Percentiles rank a stretch among this genome's conserved stretches.
phyloP scores from a whole-genome alignment of 2,797 vertebrate species.

The Sebastes kiyomatsui region DNA sequence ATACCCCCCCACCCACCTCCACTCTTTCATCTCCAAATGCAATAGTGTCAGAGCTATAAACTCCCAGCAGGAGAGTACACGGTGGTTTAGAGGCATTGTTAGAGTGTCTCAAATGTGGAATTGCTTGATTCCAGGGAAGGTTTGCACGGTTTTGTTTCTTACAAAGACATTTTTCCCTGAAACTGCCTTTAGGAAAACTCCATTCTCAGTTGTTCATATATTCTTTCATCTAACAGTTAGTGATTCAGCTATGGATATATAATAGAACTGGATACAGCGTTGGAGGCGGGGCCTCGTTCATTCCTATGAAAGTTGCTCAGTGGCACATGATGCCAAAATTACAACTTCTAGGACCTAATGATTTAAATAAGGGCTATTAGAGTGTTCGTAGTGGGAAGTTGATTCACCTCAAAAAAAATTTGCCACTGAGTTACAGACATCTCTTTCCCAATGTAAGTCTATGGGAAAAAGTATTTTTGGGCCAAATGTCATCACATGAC shows the following conservation, averaged over 20 bases:
- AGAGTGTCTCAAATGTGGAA: slow-evolving; percentile 48
- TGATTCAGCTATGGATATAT: background rate
- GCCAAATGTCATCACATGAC: too few species aligned
- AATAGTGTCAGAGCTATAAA: slow-evolving; percentile 59
- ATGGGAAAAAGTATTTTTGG: too few species aligned
- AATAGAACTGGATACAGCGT: too few species aligned
- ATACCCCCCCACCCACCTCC: slow-evolving; percentile 17
- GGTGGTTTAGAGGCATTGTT: slow-evolving; percentile 64
- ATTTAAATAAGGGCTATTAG: too few species aligned
- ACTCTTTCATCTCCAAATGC: slow-evolving; percentile 67
- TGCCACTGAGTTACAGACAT: too few species aligned
- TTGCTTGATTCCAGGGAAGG: slow-evolving; percentile 40
- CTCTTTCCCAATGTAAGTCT: too few species aligned
- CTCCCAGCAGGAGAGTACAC: slow-evolving; percentile 55
- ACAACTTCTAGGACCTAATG: too few species aligned
- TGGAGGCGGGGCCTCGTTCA: too few species aligned
- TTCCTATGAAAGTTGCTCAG: too few species aligned
- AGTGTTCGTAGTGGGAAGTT: too few species aligned
- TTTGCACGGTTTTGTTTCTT: slow-evolving; percentile 35
- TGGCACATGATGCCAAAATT: too few species aligned
- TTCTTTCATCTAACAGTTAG: background rate
- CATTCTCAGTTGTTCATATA: background rate
- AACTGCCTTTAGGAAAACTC: background rate
- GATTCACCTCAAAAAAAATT: too few species aligned
- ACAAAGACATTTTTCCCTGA: slow-evolving; percentile 19